These are phyloP conservation scores for Sylvilagus bachmani DNA, from an alignment of 2,113 vertebrate genomes.

Conservation along the genomic window DNA sequence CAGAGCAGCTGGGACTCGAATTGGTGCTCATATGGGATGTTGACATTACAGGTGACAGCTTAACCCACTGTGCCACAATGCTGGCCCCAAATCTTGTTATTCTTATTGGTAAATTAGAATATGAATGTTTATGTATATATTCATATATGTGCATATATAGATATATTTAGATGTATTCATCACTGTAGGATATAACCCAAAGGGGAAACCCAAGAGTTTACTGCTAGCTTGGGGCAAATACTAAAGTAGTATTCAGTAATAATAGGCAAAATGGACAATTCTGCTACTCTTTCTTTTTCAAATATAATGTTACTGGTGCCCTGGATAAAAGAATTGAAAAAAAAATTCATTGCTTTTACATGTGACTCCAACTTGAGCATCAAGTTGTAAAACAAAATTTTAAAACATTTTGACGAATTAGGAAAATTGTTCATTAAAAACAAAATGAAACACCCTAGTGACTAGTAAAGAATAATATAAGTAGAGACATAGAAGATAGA, in stretches of 20 bases:
- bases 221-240: neutral
- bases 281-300: neutral
- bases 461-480: conserved; percentile 24
- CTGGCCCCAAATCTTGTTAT: neutral
- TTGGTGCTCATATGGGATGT: too few relatives aligned
- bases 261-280: conserved; percentile 22
- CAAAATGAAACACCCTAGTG: conserved; percentile 20
- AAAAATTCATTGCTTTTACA: neutral
- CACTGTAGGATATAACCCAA: neutral
- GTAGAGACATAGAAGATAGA: conserved; percentile 3
- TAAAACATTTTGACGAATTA: conserved; percentile 40
- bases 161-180: neutral
- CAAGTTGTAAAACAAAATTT: conserved; percentile 51
- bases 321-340: conserved; percentile 9
- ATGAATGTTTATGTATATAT: neutral
- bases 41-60: too few relatives aligned
- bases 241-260: neutral
- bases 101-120: conserved; percentile 15
- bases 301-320: conserved; percentile 13
- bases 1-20: too few relatives aligned
- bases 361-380: neutral
- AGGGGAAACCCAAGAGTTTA: neutral
- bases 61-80: too few relatives aligned
- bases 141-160: neutral
- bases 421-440: conserved; percentile 46